Evolutionary conservation across 1,140 invertebrate genomes (phyloP), one percentile per base, ranked within the genome.

Genomic region (Goniozus legneri): DNA sequence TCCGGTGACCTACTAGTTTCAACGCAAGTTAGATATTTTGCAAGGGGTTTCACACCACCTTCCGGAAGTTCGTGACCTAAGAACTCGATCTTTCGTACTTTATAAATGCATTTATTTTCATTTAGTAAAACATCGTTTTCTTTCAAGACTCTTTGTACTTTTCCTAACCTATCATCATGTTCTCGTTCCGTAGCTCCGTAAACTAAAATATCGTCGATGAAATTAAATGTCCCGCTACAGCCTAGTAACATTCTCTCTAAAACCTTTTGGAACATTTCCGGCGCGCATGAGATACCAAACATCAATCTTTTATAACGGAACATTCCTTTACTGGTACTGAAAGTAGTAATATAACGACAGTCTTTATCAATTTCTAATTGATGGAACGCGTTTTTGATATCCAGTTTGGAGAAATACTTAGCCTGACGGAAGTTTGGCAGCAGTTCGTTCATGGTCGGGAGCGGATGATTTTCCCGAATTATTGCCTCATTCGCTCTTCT

Each of bases 241-340:
- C 22, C 49, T 8, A 40, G 18, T 39, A 71, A 54, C 13, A 71
- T 55, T 27, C 54, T 52, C 50, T 64, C 50, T 44, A 69, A 50
- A n/a, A 51, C 65, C 50, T 65, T 64, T 57, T 75, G 71, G 51
- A 71, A 73, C n/a, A 60, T 50, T 54, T 71, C 69, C 15, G 69
- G 68, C 14, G 69, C 64, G 21, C 46, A 58, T 21, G 31, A 44
- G 3, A 69, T 52, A 3, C 66, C 66, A 41, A 43, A 56, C 18
- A 53, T 53, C 19, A 73, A 40, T 24, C 69, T 40, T 37, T 67
- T 69, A 48, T 69, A 73, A 31, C 60, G 30, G 52, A 58, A 71
- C 24, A 68, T 39, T 13, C 69, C 69, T 44, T 58, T 54, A 27
- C 59, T 50, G 13, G 60, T 64, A 14, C 57, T 60, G 48, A 71